Percentiles rank a stretch among this genome's conserved stretches.
phyloP scores from a whole-genome alignment of 2,113 vertebrate genomes.

The Hippoglossus stenolepis region DNA sequence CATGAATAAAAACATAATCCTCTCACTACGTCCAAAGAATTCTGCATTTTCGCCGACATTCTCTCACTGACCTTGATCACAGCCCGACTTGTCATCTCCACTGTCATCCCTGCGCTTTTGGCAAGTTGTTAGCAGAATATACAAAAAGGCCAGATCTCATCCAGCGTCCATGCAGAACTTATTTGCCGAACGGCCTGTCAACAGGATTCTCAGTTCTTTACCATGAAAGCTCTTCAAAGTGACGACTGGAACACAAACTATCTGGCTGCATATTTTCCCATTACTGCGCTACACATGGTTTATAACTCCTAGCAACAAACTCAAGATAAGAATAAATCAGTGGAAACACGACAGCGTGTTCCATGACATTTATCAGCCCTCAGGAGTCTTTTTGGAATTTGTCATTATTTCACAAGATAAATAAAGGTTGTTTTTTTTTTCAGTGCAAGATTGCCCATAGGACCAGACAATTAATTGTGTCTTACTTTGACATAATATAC shows the following conservation, averaged over 20 bases:
- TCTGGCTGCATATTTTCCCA: conserved; percentile 26
- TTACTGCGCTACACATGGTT: conserved; percentile 1
- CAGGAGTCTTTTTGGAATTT: too few species aligned
- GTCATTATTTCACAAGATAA: too few species aligned
- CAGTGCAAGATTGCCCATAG: too few species aligned
- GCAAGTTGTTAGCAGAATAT: conserved; percentile 55
- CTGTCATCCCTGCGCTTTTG: conserved; percentile 56
- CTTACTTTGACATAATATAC: too few species aligned
- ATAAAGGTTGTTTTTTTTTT: too few species aligned
- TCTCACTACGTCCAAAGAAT: conserved; percentile 36
- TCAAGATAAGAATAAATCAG: conserved; percentile 25
- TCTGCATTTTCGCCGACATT: conserved; percentile 47
- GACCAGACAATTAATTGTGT: too few species aligned
- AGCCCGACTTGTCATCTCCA: conserved; percentile 54
- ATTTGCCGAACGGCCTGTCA: conserved; percentile 46
- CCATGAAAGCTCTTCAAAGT: conserved; percentile 38
- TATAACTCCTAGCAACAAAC: background rate
- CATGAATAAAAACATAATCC: conserved; percentile 50
- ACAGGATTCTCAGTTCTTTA: conserved; percentile 12
- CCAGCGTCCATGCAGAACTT: conserved; percentile 34
- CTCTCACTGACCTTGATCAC: conserved; percentile 66
- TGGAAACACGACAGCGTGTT: background rate
- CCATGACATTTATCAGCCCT: too few species aligned
- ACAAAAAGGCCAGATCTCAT: conserved; percentile 39
- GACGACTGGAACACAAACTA: conserved; percentile 30